Percentiles rank a stretch among this genome's conserved stretches.
phyloP scores from a whole-genome alignment of 2,797 vertebrate species.

The Channallabes apus region DNA sequence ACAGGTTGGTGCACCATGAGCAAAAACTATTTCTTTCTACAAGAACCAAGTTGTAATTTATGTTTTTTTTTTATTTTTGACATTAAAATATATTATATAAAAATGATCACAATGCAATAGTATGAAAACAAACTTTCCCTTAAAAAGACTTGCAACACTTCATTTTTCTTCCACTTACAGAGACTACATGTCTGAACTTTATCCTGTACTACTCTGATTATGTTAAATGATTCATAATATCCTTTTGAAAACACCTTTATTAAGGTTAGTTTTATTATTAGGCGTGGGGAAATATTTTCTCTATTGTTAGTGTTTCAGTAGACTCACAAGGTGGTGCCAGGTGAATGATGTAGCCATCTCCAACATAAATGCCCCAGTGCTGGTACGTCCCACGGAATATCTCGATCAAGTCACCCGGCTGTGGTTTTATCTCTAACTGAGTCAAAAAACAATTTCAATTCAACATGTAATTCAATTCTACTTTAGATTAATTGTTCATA shows the following conservation, averaged over 20 bases:
- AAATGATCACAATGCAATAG: background rate
- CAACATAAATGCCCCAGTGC: constrained; percentile 81
- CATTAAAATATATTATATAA: background rate
- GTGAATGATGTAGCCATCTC: constrained; percentile 74
- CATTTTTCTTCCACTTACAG: background rate
- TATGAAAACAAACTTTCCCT: background rate
- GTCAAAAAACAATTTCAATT: background rate
- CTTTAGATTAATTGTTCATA: background rate
- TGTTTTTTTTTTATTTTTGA: background rate
- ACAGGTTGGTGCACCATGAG: too few relatives aligned
- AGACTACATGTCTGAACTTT: too few relatives aligned
- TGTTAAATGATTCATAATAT: background rate
- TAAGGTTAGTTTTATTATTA: background rate
- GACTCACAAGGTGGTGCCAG: constrained; percentile 75
- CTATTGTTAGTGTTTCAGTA: background rate
- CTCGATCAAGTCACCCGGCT: constrained; percentile 78
- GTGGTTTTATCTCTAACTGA: constrained; percentile 67
- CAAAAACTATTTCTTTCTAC: background rate
- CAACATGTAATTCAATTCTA: background rate
- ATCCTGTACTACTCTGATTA: too few relatives aligned
- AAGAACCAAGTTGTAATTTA: background rate
- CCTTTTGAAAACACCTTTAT: background rate
- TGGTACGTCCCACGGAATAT: constrained; percentile 72
- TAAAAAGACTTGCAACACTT: constrained; percentile 5
- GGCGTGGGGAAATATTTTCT: background rate